phyloP scores from a whole-genome alignment of 2,113 vertebrate species.

The Orientallactaga bullata region DNA sequence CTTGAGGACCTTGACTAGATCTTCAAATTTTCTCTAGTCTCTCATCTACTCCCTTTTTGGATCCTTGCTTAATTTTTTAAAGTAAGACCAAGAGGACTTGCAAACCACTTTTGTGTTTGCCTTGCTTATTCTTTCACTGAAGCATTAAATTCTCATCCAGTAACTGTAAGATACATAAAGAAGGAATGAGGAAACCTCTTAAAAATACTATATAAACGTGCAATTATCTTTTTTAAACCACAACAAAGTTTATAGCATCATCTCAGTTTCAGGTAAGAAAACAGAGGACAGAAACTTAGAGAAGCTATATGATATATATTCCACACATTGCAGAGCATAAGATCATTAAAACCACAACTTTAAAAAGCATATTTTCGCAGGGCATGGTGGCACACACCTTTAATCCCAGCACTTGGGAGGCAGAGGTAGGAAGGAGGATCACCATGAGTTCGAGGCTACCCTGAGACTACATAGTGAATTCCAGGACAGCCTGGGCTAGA shows the following conservation, averaged over 20 bases:
- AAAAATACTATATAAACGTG: neutral
- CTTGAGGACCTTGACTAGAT: neutral
- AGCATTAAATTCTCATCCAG: neutral
- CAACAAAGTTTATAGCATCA: neutral
- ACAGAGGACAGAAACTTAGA: neutral
- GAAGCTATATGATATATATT: no score
- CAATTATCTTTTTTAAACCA: neutral
- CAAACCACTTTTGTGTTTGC: neutral
- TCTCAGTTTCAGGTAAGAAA: neutral
- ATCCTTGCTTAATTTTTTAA: neutral
- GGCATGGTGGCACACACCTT: no score
- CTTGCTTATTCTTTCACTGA: neutral
- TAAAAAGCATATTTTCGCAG: no score
- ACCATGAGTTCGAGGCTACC: no score
- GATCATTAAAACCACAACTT: neutral
- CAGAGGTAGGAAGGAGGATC: no score
- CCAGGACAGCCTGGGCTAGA: no score
- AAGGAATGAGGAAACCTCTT: neutral
- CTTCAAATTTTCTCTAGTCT: neutral
- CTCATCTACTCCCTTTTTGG: neutral
- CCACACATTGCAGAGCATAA: neutral
- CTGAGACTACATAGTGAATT: no score
- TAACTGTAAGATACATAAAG: neutral
- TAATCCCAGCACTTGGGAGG: no score
- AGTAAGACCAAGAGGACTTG: neutral